phyloP scores from a whole-genome alignment of 2,888 invertebrate genomes.

The Masnerella sp. region DNA sequence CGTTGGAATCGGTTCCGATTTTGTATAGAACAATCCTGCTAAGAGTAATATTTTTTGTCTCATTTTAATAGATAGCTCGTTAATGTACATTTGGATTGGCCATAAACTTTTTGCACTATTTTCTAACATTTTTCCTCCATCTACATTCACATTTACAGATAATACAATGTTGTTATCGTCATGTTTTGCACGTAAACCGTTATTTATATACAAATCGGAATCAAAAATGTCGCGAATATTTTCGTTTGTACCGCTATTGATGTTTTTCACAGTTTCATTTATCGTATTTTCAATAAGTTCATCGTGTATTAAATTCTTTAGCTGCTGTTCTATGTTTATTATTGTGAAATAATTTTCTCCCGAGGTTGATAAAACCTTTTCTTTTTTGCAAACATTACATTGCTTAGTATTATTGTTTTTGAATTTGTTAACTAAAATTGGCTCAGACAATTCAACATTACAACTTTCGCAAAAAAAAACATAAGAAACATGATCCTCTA shows the following conservation, averaged over 20 bases:
- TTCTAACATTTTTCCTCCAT: conserved; percentile 6
- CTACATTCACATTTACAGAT: conserved; percentile 4
- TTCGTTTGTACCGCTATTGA: neutral
- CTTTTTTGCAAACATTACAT: conserved; percentile 1
- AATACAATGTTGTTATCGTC: neutral
- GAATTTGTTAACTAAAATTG: conserved; percentile 17
- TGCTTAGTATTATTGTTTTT: neutral
- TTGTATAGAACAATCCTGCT: conserved; percentile 10
- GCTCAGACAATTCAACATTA: conserved; percentile 10
- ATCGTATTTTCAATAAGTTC: neutral
- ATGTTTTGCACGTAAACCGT: neutral
- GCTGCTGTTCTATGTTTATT: conserved; percentile 1
- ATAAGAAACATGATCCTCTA: neutral
- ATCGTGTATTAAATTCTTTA: neutral
- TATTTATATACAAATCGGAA: neutral
- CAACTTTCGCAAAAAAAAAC: conserved; percentile 26
- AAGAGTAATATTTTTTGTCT: neutral
- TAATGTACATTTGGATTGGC: conserved; percentile 6
- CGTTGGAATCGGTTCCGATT: neutral
- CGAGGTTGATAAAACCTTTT: conserved; percentile 3
- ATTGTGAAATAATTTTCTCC: conserved; percentile 4
- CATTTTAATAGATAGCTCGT: conserved; percentile 6
- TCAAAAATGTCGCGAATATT: conserved; percentile 1
- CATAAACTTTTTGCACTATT: conserved; percentile 4
- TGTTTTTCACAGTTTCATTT: neutral